phyloP scores from a whole-genome alignment of 2,888 invertebrate species.

The Nymphalis polychloros region DNA sequence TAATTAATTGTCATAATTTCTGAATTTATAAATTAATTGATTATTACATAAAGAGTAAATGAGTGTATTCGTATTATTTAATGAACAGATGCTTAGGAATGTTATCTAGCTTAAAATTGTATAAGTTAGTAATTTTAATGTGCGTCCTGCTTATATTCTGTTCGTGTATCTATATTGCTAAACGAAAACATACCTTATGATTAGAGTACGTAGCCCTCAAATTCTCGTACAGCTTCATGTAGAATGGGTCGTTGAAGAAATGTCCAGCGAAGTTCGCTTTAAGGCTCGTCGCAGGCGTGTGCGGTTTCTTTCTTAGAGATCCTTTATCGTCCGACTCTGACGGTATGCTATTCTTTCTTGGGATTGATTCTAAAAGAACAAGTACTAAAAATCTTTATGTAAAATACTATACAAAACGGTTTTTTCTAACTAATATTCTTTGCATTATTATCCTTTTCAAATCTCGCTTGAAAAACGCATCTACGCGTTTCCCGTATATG shows the following conservation, averaged over 20 bases:
- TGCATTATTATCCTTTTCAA: neutral
- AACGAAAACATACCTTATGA: conserved; percentile 85
- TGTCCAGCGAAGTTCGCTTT: conserved; percentile 80
- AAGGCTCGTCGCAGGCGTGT: conserved; percentile 56
- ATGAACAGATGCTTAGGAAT: no score
- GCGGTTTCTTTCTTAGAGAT: conserved; percentile 49
- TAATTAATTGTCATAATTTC: no score
- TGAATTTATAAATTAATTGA: no score
- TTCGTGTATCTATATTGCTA: neutral
- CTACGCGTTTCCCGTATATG: no score
- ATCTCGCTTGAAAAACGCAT: no score
- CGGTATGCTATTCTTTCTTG: conserved; percentile 55
- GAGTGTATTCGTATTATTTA: no score
- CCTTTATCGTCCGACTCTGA: conserved; percentile 64
- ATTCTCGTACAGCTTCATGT: conserved; percentile 91
- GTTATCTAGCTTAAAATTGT: no score
- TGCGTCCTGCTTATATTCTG: no score
- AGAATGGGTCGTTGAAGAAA: conserved; percentile 88
- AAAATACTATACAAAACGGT: neutral
- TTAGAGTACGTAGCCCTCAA: conserved; percentile 91
- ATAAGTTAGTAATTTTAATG: no score
- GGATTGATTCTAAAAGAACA: conserved; percentile 53
- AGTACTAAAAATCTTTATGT: no score
- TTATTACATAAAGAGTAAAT: no score
- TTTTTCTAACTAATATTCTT: neutral